These are phyloP conservation scores for Stichopus horrens DNA, from an alignment of 53 echinoderm and acorn worm genomes.

Conservation along the genomic window DNA sequence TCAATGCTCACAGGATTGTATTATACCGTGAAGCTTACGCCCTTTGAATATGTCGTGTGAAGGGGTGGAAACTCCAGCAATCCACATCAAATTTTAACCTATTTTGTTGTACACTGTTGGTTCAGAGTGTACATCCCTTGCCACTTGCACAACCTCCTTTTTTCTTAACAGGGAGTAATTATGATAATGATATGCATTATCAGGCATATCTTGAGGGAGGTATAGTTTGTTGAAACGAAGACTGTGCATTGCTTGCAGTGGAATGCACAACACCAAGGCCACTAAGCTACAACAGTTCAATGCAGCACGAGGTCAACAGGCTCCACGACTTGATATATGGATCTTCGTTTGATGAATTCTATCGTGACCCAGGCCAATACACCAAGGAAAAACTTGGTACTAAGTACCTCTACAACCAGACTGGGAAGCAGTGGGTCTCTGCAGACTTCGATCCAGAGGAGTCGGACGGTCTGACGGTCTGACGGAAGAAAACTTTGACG, in stretches of 20 bases:
- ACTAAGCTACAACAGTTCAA: not conserved
- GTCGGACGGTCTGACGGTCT: slow-evolving; percentile 3
- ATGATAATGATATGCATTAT: slow-evolving; percentile 60
- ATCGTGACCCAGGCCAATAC: not conserved
- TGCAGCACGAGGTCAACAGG: slow-evolving; percentile 29
- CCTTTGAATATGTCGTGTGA: no score
- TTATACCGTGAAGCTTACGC: no score
- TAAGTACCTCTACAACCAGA: slow-evolving; percentile 67
- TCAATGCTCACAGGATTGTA: no score
- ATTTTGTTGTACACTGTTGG: no score
- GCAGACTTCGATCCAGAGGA: slow-evolving; percentile 43
- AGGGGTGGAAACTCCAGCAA: no score
- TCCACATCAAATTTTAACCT: no score
- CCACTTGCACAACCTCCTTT: no score
- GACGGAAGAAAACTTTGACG: slow-evolving; percentile 4
- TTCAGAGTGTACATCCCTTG: no score
- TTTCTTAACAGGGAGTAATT: slow-evolving; percentile 46
- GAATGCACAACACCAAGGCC: not conserved
- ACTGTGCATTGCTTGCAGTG: slow-evolving; percentile 42
- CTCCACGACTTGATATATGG: slow-evolving; percentile 21
- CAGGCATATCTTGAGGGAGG: no score
- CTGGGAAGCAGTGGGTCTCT: slow-evolving; percentile 39
- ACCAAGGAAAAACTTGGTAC: slow-evolving; percentile 69
- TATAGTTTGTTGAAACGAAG: slow-evolving; percentile 67
- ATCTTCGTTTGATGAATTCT: not conserved